Evolutionary conservation across 2,888 invertebrate species (phyloP), one percentile per base, ranked within the genome.

Genomic region (Drosophila pseudotakahashii): DNA sequence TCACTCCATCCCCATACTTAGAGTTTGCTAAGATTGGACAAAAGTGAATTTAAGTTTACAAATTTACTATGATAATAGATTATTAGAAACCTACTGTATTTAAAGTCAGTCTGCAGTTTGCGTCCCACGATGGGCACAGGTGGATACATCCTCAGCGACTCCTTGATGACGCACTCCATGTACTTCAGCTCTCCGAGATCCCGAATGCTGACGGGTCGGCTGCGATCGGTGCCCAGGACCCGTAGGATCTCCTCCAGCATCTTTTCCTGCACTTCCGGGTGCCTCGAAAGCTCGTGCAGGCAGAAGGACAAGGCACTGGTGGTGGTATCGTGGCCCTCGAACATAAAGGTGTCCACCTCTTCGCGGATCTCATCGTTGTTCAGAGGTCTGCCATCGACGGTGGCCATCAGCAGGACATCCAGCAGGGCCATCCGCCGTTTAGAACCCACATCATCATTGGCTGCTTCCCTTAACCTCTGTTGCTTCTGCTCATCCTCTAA

Each of bases 331-430:
- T 91, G 91, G 1, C 92, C 92, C 68, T 94, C 95, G 90, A 95
- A 95, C 94, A 95, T 94, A 76, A 95, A 95, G 0, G 95, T 95
- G 70, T 95, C 94, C 0, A 95, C 94, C 92, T 96, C 95, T 88
- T 95, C 94, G 58, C 94, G 92, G 9, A 96, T 93, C 67, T 94
- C 93, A 10, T 93, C 91, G 64, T 94, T 93, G 0, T 93, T 92
- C 54, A 96, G 91, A 4, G 93, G 93, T 61, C 92, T 83, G 0
- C 94, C 94, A 59, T 94, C 93, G 3, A 93, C 91, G 67, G 93
- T 94, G 3, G 94, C 92, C 61, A 94, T 92, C 10, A 96, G 89
- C 5, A 96, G 90, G 23, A 95, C 90, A 92, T 96, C 95, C 82
- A 96, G 89, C 79, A 96, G 94, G 0, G 94, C 94, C 80, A 94